A percentile compares a stretch with the other conserved stretches of the same genome.
These are phyloP conservation scores for Brachionus asplanchnoidis DNA, from an alignment of 1,140 invertebrate genomes.

Conservation along the genomic window DNA sequence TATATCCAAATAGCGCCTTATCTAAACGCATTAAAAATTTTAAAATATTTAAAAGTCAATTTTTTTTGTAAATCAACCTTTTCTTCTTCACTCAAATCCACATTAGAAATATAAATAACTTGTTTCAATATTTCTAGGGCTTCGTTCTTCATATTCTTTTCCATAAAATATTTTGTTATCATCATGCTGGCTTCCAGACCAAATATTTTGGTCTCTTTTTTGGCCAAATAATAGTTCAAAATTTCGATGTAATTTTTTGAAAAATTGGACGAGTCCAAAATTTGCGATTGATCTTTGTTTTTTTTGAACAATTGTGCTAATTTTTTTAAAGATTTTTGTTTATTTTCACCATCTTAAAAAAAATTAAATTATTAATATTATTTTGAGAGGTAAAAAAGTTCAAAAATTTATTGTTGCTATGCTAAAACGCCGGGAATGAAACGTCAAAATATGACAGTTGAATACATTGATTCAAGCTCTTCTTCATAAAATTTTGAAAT, in stretches of 20 bases:
- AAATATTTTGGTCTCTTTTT: background rate
- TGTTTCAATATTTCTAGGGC: background rate
- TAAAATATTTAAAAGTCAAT: no score
- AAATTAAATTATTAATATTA: background rate
- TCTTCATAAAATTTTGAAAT: no score
- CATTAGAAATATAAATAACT: constrained; percentile 8
- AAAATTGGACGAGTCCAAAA: background rate
- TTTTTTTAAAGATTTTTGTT: background rate
- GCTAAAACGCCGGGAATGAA: no score
- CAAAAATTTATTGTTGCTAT: no score
- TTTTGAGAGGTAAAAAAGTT: no score
- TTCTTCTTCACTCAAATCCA: constrained; percentile 4
- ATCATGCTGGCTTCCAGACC: background rate
- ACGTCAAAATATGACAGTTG: no score
- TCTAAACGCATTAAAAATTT: background rate
- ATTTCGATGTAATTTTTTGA: background rate
- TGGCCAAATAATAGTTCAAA: background rate
- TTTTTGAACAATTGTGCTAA: background rate
- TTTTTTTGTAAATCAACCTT: background rate
- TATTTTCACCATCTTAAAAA: background rate
- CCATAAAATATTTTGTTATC: constrained; percentile 28
- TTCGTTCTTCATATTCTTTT: background rate
- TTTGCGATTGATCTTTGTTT: background rate
- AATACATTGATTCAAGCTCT: no score
- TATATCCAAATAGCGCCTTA: constrained; percentile 28